These are phyloP conservation scores for Noctua fimbriata DNA, from an alignment of 2,888 invertebrate genomes.

Conservation along the genomic window DNA sequence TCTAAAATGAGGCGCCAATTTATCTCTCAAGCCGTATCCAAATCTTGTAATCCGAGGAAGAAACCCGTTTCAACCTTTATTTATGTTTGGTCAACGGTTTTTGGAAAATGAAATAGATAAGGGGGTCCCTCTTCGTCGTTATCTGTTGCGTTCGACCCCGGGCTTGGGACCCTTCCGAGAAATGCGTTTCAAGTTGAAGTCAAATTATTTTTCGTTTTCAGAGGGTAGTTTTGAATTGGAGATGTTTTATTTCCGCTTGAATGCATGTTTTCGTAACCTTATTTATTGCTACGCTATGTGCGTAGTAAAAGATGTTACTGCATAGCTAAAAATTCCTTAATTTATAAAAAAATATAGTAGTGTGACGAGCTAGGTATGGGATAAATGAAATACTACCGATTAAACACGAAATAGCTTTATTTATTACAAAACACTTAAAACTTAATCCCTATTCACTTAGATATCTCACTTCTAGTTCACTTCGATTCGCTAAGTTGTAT, in stretches of 20 bases:
- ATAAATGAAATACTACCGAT: no score
- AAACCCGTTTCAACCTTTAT: constrained; percentile 85
- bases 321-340: neutral
- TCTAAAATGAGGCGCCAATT: constrained; percentile 60
- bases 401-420: no score
- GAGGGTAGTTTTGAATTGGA: constrained; percentile 42
- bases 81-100: constrained; percentile 86
- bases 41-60: constrained; percentile 58
- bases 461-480: no score
- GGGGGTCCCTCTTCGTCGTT: constrained; percentile 65
- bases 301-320: neutral
- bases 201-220: constrained; percentile 51
- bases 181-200: constrained; percentile 64
- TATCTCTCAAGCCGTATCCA: constrained; percentile 65
- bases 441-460: no score
- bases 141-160: constrained; percentile 68
- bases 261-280: neutral
- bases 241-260: constrained; percentile 19
- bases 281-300: no score
- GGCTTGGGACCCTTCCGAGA: constrained; percentile 54
- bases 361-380: no score
- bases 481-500: no score
- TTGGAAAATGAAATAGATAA: constrained; percentile 84
- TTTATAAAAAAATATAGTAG: no score
- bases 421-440: no score